Evolutionary conservation across 2,113 vertebrate species (phyloP), one percentile per base, ranked within the genome.

Genomic region (Oceanites oceanicus): DNA sequence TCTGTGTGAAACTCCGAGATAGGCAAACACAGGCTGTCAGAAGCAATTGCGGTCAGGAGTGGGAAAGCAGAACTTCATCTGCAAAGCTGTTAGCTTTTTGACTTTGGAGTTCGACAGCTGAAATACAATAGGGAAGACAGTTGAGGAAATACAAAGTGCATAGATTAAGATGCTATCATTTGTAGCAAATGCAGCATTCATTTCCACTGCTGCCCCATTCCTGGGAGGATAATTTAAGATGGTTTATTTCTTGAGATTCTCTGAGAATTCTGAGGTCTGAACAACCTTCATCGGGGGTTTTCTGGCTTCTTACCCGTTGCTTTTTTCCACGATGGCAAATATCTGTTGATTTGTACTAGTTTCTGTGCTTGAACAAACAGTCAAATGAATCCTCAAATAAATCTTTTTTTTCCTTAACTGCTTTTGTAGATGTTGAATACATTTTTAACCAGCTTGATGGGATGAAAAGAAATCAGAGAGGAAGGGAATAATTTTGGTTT

Each of bases 21-120:
- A 52, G 75, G 63, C 79, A 96, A 87, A 61, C 63, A 55, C 16
- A 53, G 47, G 21, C 55, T 95, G 82, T n/a, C 79, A 94, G 82
- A 84, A 80, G 66, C 70, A 96, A 73, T 10, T 70, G 9, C 78
- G 82, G 80, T 78, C 71, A 70, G 88, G 29, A 70, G 27, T 2
- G 16, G 86, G 65, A 63, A 45, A 90, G 47, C 42, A 96, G 67
- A 92, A 56, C 84, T 49, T 66, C 86, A 79, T 38, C 91, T 79
- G 47, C 81, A 88, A 77, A 90, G 73, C 50, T 90, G 75, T 76
- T 40, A 58, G 56, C 82, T 92, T 71, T 63, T 29, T 40, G 82
- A 89, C 65, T 59, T 81, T 36, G 34, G 55, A 74, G 30, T 22
- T 88, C 8, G 1, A 53, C 70, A 90, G 49, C 76, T 71, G 81